Conservation (phyloP, 2,113 vertebrate species). For the Heterotis niloticus region DNA sequence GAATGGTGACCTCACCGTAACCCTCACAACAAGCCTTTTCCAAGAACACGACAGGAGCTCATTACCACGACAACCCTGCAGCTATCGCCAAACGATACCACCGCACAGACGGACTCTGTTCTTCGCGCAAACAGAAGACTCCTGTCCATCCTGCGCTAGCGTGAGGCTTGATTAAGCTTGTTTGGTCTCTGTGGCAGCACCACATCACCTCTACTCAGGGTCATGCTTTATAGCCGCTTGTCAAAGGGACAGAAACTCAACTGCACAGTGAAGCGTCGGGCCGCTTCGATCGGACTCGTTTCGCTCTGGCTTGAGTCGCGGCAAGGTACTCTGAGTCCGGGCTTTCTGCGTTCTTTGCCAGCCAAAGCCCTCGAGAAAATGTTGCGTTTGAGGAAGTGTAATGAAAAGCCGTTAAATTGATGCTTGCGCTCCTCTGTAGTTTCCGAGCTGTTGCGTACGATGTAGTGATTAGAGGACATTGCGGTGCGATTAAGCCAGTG, state of each 20-base stretch:
- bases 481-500: neutral
- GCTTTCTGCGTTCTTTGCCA: neutral
- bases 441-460: neutral
- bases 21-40: too few species aligned
- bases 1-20: too few species aligned
- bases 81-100: neutral
- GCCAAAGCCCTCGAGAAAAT: neutral
- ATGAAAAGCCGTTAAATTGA: neutral
- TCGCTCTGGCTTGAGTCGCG: neutral
- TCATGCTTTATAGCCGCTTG: neutral
- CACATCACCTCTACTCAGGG: neutral
- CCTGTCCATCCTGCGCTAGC: neutral
- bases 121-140: neutral
- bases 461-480: neutral
- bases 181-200: constrained; percentile 26
- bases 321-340: neutral
- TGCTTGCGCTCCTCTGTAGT: neutral
- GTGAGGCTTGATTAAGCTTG: neutral
- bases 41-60: neutral
- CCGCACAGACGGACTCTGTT: neutral
- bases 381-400: neutral
- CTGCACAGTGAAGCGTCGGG: neutral
- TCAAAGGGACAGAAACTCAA: too few species aligned
- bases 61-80: neutral
- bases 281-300: neutral